Conservation (phyloP, 1,140 invertebrate species). For the Calliphora vicina region DNA sequence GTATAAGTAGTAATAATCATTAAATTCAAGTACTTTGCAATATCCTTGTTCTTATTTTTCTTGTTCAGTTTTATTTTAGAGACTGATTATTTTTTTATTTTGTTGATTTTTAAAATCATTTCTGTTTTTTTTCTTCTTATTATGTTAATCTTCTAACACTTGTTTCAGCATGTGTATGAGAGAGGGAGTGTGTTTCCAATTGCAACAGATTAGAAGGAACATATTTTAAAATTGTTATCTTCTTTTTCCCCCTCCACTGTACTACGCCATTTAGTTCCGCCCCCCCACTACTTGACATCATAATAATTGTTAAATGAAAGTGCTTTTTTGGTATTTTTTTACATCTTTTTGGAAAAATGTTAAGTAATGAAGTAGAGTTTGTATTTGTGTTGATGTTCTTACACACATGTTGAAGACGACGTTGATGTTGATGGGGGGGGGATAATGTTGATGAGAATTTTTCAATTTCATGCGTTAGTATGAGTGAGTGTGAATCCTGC, state of each 20-base stretch:
- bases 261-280: background rate
- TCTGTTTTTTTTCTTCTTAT: background rate
- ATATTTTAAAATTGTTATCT: too few species aligned
- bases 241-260: background rate
- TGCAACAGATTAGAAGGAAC: too few species aligned
- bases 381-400: too few species aligned
- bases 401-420: too few species aligned
- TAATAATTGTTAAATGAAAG: constrained; percentile 11
- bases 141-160: too few species aligned
- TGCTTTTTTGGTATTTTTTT: background rate
- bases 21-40: background rate
- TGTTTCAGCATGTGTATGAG: background rate
- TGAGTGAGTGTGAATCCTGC: background rate
- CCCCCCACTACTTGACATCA: background rate
- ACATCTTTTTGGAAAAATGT: background rate
- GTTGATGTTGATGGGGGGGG: too few species aligned
- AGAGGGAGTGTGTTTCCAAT: too few species aligned
- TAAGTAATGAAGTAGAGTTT: background rate
- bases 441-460: background rate
- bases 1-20: background rate
- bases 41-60: background rate
- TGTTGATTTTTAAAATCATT: background rate
- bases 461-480: background rate
- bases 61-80: background rate
- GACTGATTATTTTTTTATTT: background rate